Evolutionary conservation across 2,113 vertebrate species (phyloP).

Genomic region (Rostratula benghalensis): DNA sequence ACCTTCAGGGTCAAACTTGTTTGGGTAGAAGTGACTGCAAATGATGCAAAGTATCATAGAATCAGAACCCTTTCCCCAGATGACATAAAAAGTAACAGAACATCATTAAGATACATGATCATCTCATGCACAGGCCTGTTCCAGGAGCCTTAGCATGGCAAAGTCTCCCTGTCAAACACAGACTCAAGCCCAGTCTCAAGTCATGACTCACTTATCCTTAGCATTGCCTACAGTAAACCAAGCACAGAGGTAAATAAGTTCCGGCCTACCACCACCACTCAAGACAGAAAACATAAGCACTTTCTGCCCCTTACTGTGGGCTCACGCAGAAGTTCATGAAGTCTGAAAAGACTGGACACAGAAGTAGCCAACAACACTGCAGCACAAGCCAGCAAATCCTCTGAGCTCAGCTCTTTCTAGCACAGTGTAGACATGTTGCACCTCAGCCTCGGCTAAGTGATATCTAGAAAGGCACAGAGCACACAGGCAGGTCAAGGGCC

Average conservation of each 20-base stretch:
- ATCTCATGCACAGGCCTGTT: neutral
- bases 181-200: neutral
- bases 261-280: neutral
- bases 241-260: neutral
- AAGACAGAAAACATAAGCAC: neutral
- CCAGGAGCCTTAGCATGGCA: neutral
- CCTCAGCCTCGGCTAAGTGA: neutral
- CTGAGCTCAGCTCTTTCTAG: neutral
- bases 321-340: neutral
- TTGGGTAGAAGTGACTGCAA: neutral
- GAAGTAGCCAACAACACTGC: neutral
- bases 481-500: neutral
- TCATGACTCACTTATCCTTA: neutral
- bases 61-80: neutral
- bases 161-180: neutral
- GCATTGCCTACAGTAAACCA: neutral
- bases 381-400: neutral
- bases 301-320: neutral
- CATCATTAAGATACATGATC: neutral
- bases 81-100: neutral
- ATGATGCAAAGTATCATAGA: neutral
- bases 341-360: neutral
- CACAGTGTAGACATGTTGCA: accelerated
- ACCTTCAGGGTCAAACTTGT: neutral
- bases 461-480: neutral